Conservation (phyloP, 2,797 vertebrate species). For the Eidolon dupreanum region DNA sequence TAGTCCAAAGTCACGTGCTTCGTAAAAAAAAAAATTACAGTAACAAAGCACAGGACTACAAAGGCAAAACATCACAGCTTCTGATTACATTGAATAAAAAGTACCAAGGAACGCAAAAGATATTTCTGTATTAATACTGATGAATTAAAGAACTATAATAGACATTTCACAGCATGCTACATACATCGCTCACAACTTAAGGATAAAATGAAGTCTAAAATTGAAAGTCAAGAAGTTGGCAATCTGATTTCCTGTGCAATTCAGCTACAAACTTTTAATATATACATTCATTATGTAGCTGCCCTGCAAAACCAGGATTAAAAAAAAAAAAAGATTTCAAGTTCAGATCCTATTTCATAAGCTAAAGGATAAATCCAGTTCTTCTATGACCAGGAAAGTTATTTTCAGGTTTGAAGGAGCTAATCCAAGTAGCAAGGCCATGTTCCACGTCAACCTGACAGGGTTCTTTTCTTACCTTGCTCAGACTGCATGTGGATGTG, state of each 20-base stretch:
- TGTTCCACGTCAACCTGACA: conserved; percentile 42
- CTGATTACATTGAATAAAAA: conserved; percentile 85
- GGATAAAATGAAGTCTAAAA: conserved; percentile 78
- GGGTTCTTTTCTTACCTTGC: neutral
- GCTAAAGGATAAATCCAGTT: conserved; percentile 85
- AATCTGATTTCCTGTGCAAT: conserved; percentile 81
- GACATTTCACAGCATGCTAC: conserved; percentile 87
- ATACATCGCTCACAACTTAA: conserved; percentile 83
- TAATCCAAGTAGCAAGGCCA: conserved; percentile 64
- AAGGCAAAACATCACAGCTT: conserved; percentile 87
- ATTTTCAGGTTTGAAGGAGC: conserved; percentile 71
- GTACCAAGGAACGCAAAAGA: conserved; percentile 85
- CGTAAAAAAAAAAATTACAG: conserved; percentile 84
- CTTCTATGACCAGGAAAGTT: conserved; percentile 71
- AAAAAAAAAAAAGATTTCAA: conserved; percentile 81
- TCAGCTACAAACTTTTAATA: conserved; percentile 83
- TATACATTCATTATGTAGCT: conserved; percentile 87
- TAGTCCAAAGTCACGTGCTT: conserved; percentile 86
- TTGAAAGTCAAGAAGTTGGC: conserved; percentile 83
- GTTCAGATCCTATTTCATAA: conserved; percentile 82
- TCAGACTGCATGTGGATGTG: neutral
- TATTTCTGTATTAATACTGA: conserved; percentile 88
- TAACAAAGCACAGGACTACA: conserved; percentile 88
- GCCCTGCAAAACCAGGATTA: conserved; percentile 84
- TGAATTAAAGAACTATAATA: conserved; percentile 84